These are phyloP conservation scores for Hyles lineata DNA, from an alignment of 2,888 invertebrate species.

Conservation along the genomic window DNA sequence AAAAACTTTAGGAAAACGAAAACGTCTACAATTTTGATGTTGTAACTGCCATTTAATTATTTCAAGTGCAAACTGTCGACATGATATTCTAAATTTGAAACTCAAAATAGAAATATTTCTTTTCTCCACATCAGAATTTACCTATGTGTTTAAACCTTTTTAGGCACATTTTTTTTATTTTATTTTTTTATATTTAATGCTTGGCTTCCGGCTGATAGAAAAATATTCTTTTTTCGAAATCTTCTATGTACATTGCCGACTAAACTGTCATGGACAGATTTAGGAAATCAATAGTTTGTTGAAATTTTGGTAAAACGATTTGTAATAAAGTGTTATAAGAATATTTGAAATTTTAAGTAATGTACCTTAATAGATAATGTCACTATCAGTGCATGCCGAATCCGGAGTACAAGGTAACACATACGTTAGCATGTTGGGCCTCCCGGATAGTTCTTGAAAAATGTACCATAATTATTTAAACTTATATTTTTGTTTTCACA, in stretches of 20 bases:
- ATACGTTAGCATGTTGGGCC: not conserved
- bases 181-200: not conserved
- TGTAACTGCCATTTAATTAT: conserved; percentile 38
- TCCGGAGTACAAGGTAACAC: conserved; percentile 52
- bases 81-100: conserved; percentile 62
- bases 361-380: conserved; percentile 48
- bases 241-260: not conserved
- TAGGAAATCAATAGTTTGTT: not conserved
- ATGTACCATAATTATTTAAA: too few relatives aligned
- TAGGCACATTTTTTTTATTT: too few relatives aligned
- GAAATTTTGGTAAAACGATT: conserved; percentile 31
- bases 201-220: not conserved
- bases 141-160: not conserved
- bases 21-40: conserved; percentile 66
- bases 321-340: not conserved
- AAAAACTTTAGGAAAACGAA: conserved; percentile 46
- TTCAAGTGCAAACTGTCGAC: conserved; percentile 22
- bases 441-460: too few relatives aligned
- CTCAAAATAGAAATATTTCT: conserved; percentile 24
- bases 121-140: not conserved
- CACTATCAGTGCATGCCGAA: conserved; percentile 45
- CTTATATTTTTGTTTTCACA: too few relatives aligned
- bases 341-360: conserved; percentile 37
- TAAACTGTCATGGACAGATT: not conserved
- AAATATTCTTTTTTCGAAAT: conserved; percentile 4